Evolutionary conservation across 2,113 vertebrate species (phyloP), one percentile per base, ranked within the genome.

Genomic region (Anoura caudifer): DNA sequence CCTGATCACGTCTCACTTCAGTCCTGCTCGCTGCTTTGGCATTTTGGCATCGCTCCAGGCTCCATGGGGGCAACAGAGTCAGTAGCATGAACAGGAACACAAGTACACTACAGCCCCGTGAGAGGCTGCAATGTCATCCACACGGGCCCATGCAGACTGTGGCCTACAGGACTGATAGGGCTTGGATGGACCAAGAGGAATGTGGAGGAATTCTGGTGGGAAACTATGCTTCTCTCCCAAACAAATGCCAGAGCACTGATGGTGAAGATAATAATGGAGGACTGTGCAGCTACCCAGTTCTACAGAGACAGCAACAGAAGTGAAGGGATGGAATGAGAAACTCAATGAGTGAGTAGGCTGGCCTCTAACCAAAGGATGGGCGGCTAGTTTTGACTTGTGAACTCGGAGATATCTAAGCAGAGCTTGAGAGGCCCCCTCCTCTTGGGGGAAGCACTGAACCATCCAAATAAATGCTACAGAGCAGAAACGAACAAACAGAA

Each of bases 391-490:
- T 36, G 56, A 81, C 76, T 65, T 88, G 72, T 28, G 89, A 96
- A 72, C 38, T 59, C 75, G 38, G 82, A 94, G 54, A 70, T 88
- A 38, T 19, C 36, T 28, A 82, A 59, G 56, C 0, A 36, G 67
- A 33, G n/a, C 10, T 61, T 45, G 76, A 65, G 70, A 94, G 43
- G 1, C 5, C 28, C 19, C 17, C 36, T 72, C 14, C 73, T 59
- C 36, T 67, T 52, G 69, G 41, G 54, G 36, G 33, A 87, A 77
- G 75, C 91, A 84, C 19, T 15, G 20, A 50, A 54, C 70, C 81
- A 95, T 93, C 91, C 88, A 70, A 94, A 65, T 94, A 94, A 97
- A 94, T 85, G 87, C 24, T 33, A 16, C 14, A 70, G 63, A 90
- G 28, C 28, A 81, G 76, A 77, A 81, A 56, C 12, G 26, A 83